phyloP scores from a whole-genome alignment of 2,113 vertebrate genomes.

The Cavia aperea region DNA sequence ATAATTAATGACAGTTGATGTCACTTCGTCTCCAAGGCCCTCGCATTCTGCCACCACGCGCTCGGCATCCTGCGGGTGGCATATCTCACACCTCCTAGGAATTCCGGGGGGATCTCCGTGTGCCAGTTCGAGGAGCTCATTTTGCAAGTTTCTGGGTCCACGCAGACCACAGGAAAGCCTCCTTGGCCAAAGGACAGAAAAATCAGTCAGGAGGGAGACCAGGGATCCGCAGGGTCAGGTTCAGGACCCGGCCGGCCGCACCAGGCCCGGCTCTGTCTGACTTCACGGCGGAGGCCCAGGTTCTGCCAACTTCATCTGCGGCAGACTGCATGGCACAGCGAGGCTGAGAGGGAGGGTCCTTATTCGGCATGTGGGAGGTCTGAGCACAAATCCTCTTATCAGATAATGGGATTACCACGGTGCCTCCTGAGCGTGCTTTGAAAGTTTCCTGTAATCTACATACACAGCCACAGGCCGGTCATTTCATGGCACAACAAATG shows the following conservation, averaged over 20 bases:
- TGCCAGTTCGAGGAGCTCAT: conserved; percentile 44
- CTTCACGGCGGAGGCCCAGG: conserved; percentile 54
- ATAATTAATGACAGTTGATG: background rate
- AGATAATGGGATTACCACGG: conserved; percentile 75
- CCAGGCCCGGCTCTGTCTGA: conserved; percentile 68
- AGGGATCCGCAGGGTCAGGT: conserved; percentile 39
- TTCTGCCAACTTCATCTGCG: conserved; percentile 58
- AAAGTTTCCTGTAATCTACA: conserved; percentile 73
- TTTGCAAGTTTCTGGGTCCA: conserved; percentile 43
- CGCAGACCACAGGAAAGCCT: conserved; percentile 36
- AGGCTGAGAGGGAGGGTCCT: conserved; percentile 47
- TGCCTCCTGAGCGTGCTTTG: conserved; percentile 61
- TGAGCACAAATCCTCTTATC: conserved; percentile 76
- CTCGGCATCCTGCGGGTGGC: background rate
- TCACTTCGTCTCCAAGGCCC: background rate
- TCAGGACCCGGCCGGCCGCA: conserved; percentile 39
- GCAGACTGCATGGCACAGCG: conserved; percentile 74
- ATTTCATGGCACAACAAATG: conserved; percentile 66
- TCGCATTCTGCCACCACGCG: background rate
- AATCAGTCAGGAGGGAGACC: conserved; percentile 46
- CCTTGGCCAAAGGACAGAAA: conserved; percentile 40
- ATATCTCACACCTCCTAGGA: conserved; percentile 2
- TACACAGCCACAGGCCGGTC: conserved; percentile 63
- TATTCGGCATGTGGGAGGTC: conserved; percentile 67
- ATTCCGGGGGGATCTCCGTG: conserved; percentile 7